Conservation (phyloP, 92 coral and sea anemone genomes). For the Desmophyllum pertusum region DNA sequence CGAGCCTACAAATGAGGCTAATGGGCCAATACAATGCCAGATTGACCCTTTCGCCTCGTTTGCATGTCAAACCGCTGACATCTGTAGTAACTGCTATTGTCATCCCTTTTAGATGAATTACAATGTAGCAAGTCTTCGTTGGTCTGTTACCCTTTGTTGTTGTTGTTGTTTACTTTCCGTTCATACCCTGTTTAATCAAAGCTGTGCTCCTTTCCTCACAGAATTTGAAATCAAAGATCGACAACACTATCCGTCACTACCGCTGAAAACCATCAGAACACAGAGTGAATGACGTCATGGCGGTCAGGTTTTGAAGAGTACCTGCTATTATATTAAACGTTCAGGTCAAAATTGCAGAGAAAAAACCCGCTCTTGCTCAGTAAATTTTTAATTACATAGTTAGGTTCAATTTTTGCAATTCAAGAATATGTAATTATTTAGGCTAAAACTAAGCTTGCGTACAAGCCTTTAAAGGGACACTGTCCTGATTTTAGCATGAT, state of each 20-base stretch:
- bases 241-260: constrained; percentile 17
- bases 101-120: too few species aligned
- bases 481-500: too few species aligned
- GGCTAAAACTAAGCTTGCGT: too few species aligned
- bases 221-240: constrained; percentile 39
- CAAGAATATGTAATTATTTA: background rate
- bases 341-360: background rate
- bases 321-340: background rate
- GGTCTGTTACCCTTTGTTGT: too few species aligned
- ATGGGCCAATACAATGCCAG: too few species aligned
- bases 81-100: too few species aligned
- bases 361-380: background rate
- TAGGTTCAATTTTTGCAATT: constrained; percentile 12
- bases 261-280: background rate
- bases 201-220: background rate
- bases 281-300: background rate
- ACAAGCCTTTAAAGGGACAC: too few species aligned
- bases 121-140: too few species aligned
- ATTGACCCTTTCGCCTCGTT: too few species aligned
- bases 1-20: too few species aligned
- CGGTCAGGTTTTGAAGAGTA: background rate
- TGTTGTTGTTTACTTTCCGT: too few species aligned
- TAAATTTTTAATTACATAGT: background rate
- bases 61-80: too few species aligned
- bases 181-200: background rate